These are phyloP conservation scores for Riptortus pedestris DNA, from an alignment of 1,140 invertebrate species.

Conservation along the genomic window DNA sequence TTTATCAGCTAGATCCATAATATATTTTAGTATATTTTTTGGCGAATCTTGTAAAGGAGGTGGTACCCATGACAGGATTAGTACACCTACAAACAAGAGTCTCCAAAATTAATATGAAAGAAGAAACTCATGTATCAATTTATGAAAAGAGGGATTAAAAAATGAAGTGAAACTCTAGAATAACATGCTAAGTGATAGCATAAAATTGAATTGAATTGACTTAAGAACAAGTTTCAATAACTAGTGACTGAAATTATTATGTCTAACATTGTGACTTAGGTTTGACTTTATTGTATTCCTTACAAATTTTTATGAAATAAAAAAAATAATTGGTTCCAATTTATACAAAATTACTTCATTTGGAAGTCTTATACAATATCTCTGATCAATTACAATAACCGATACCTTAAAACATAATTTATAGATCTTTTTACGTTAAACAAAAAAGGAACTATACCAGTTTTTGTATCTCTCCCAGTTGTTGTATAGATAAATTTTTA, in stretches of 20 bases:
- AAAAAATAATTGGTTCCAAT: no score
- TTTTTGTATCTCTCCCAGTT: no score
- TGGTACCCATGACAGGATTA: constrained; percentile 41
- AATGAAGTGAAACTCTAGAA: neutral
- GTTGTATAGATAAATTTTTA: no score
- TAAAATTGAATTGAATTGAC: no score
- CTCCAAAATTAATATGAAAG: neutral
- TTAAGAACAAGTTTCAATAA: neutral
- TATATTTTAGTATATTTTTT: constrained; percentile 37
- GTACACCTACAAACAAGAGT: constrained; percentile 25
- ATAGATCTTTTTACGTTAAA: no score
- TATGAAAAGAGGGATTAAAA: neutral
- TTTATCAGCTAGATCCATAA: constrained; percentile 39
- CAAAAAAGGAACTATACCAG: no score
- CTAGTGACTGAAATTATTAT: neutral
- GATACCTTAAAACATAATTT: no score
- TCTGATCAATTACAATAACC: no score
- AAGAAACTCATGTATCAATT: neutral
- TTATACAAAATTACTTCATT: no score
- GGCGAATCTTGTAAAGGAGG: constrained; percentile 38
- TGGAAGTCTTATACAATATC: no score
- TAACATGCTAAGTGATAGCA: neutral
- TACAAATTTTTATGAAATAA: no score
- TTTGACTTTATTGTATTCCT: neutral
- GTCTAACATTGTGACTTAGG: neutral